phyloP scores from a whole-genome alignment of 2,888 invertebrate genomes.

The Athetis lepigone region DNA sequence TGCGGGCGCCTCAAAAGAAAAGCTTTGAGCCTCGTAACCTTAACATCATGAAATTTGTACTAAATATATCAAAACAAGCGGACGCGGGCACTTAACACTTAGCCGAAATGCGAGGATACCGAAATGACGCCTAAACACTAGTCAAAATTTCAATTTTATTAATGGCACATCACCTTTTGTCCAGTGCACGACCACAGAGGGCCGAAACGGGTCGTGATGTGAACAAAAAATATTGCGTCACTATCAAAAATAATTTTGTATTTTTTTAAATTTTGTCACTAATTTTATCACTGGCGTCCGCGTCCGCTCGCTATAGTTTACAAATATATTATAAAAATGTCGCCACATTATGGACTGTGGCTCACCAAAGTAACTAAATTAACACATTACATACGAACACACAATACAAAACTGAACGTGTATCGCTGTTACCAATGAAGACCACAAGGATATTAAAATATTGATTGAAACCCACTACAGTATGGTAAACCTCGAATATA shows the following conservation, averaged over 20 bases:
- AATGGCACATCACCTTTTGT: slow-evolving; percentile 66
- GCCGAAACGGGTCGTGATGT: slow-evolving; percentile 46
- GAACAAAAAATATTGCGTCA: slow-evolving; percentile 69
- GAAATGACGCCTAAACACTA: slow-evolving; percentile 90
- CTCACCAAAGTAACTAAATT: slow-evolving; percentile 80
- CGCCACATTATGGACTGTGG: slow-evolving; percentile 80
- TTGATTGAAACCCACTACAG: slow-evolving; percentile 75
- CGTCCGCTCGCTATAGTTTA: slow-evolving; percentile 88
- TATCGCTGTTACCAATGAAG: slow-evolving; percentile 89
- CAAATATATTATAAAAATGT: slow-evolving; percentile 87
- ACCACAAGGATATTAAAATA: slow-evolving; percentile 90
- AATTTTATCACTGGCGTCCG: slow-evolving; percentile 89
- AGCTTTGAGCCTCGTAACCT: slow-evolving; percentile 91
- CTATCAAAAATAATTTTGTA: slow-evolving; percentile 87
- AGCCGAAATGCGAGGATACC: slow-evolving; percentile 91
- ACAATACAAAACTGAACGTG: slow-evolving; percentile 83
- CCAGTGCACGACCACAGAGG: slow-evolving; percentile 65
- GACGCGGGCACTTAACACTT: slow-evolving; percentile 88
- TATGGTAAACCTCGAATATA: slow-evolving; percentile 78
- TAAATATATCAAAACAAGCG: slow-evolving; percentile 89
- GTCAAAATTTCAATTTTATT: slow-evolving; percentile 79
- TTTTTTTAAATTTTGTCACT: slow-evolving; percentile 87
- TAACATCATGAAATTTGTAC: slow-evolving; percentile 91
- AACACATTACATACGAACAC: slow-evolving; percentile 74
- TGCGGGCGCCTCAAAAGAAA: slow-evolving; percentile 85